Conservation (phyloP, 2,797 vertebrate genomes). For the Macropodus opercularis region DNA sequence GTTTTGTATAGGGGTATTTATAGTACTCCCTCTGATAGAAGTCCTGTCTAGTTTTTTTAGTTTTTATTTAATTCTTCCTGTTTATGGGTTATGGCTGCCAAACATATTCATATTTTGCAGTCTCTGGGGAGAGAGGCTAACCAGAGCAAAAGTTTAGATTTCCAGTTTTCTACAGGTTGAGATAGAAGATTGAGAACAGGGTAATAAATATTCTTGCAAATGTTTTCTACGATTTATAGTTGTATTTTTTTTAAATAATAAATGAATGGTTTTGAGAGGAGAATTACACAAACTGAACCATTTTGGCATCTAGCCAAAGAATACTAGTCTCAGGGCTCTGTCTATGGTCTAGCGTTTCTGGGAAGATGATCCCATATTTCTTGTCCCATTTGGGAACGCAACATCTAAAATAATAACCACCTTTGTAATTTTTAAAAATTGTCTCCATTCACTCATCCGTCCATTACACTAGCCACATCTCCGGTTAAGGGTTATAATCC, state of each 20-base stretch:
- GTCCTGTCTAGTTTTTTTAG: slow-evolving; percentile 56
- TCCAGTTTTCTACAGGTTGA: slow-evolving; percentile 1
- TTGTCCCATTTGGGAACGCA: slow-evolving; percentile 34
- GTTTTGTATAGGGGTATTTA: too few species aligned
- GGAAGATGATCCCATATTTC: slow-evolving; percentile 49
- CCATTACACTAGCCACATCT: too few species aligned
- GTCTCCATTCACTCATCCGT: too few species aligned
- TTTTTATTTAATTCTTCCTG: slow-evolving; percentile 51
- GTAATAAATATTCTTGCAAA: too few species aligned
- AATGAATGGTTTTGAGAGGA: background rate
- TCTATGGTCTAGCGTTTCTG: slow-evolving; percentile 19
- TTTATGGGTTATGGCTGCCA: slow-evolving; percentile 58
- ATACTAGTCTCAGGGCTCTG: background rate
- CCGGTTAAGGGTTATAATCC: too few species aligned
- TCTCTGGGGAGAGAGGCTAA: slow-evolving; percentile 12
- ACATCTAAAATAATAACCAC: too few species aligned
- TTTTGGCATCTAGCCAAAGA: slow-evolving; percentile 14
- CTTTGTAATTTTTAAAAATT: too few species aligned
- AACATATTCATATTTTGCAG: slow-evolving; percentile 34
- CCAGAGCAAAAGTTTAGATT: slow-evolving; percentile 15
- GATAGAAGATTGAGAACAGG: slow-evolving; percentile 3
- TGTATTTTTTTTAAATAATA: too few species aligned
- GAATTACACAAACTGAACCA: slow-evolving; percentile 12
- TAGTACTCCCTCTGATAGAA: too few species aligned
- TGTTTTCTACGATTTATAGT: too few species aligned